phyloP scores from a whole-genome alignment of 2,113 vertebrate species.

The Platanista minor region DNA sequence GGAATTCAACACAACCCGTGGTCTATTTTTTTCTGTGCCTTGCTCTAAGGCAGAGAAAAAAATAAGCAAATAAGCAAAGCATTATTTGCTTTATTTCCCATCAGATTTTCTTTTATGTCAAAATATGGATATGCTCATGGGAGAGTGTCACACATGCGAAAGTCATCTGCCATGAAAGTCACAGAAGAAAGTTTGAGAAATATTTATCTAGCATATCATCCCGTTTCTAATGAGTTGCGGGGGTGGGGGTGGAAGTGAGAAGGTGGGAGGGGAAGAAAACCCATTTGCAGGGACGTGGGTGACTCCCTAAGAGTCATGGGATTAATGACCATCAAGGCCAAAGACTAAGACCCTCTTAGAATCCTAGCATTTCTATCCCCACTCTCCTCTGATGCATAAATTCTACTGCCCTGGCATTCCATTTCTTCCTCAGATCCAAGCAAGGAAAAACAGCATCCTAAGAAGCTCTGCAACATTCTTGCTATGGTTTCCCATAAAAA shows the following conservation, averaged over 20 bases:
- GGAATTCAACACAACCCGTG: not conserved
- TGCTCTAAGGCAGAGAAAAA: not conserved
- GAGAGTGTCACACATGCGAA: not conserved
- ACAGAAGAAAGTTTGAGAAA: slow-evolving; percentile 26
- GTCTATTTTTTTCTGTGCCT: not conserved
- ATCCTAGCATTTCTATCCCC: not conserved
- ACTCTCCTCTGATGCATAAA: fast-evolving
- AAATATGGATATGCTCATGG: not conserved
- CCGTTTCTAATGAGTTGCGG: not conserved
- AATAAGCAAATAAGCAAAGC: not conserved
- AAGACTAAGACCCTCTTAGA: not conserved
- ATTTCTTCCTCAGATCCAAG: not conserved
- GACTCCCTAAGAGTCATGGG: not conserved
- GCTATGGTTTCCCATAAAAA: slow-evolving; percentile 51
- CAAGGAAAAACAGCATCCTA: not conserved
- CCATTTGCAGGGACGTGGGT: not conserved
- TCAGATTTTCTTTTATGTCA: slow-evolving; percentile 2
- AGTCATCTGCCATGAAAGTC: not conserved
- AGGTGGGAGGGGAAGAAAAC: not conserved
- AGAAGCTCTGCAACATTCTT: slow-evolving; percentile 8
- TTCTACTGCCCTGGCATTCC: not conserved
- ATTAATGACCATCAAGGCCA: not conserved
- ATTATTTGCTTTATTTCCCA: slow-evolving; percentile 9
- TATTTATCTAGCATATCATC: not conserved
- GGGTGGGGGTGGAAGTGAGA: not conserved